These are phyloP conservation scores for Osmerus eperlanus DNA, from an alignment of 2,113 vertebrate genomes.

Conservation along the genomic window DNA sequence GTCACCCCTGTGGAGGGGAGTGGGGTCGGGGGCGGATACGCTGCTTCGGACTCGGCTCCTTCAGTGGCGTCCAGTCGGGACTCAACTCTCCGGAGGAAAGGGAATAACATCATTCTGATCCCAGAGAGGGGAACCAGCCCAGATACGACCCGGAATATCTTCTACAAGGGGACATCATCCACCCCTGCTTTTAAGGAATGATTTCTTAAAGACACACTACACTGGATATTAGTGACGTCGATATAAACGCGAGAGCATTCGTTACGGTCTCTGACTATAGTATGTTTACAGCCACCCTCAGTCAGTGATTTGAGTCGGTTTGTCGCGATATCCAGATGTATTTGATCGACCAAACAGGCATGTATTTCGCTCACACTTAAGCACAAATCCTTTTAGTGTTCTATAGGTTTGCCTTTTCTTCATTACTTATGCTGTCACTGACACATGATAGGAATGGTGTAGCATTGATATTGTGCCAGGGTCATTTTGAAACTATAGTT, in stretches of 20 bases:
- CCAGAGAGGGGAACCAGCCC: conserved; percentile 93
- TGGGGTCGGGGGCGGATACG: conserved; percentile 49
- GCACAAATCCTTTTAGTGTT: conserved; percentile 67
- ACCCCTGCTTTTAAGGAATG: conserved; percentile 88
- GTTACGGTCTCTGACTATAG: conserved; percentile 34
- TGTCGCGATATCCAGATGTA: conserved; percentile 20
- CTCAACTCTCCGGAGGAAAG: conserved; percentile 89
- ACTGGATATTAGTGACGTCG: neutral
- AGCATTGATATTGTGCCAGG: conserved; percentile 37
- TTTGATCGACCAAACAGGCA: conserved; percentile 34
- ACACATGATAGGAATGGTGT: conserved; percentile 30
- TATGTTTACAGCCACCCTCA: neutral
- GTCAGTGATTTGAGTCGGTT: conserved; percentile 18
- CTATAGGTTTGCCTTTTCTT: conserved; percentile 55
- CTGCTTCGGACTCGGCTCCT: conserved; percentile 79
- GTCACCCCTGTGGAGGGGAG: conserved; percentile 85
- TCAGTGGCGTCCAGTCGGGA: conserved; percentile 87
- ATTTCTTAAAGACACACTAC: conserved; percentile 19
- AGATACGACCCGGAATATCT: conserved; percentile 92
- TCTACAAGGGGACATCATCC: conserved; percentile 95
- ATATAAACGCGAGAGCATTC: conserved; percentile 40
- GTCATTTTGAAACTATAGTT: conserved; percentile 29
- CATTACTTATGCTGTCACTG: conserved; percentile 40
- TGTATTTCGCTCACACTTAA: conserved; percentile 59
- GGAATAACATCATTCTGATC: conserved; percentile 90